These are phyloP conservation scores for Branchipolynoe longqiensis DNA, from an alignment of 2,888 invertebrate genomes.

Conservation along the genomic window DNA sequence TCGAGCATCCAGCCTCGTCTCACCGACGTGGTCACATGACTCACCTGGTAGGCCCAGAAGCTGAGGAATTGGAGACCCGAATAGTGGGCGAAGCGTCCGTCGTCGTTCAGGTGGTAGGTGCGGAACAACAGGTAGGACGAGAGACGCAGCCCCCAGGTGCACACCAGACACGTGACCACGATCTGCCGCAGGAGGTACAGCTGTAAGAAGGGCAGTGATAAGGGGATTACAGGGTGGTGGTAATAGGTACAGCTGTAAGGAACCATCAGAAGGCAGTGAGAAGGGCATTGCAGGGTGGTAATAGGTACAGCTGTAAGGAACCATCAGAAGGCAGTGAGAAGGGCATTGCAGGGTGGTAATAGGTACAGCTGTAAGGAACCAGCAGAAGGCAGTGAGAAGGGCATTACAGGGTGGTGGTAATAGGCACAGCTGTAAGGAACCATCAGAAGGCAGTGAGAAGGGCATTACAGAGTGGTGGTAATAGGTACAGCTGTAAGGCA, in stretches of 20 bases:
- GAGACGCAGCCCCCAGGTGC: slow-evolving; percentile 92
- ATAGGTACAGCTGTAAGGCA: not conserved
- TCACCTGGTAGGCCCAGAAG: slow-evolving; percentile 94
- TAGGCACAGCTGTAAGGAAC: not conserved
- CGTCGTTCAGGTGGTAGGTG: slow-evolving; percentile 93
- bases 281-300: not conserved
- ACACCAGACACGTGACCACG: slow-evolving; percentile 94
- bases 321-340: not conserved
- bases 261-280: not conserved
- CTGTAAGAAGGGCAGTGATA: slow-evolving; percentile 68
- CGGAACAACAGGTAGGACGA: slow-evolving; percentile 94
- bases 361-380: not conserved
- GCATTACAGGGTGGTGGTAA: not conserved
- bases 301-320: not conserved
- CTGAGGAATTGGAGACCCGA: slow-evolving; percentile 94
- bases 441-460: not conserved
- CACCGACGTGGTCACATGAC: too few species aligned
- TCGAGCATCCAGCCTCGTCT: too few species aligned
- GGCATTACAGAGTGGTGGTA: not conserved
- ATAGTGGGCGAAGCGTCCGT: slow-evolving; percentile 94
- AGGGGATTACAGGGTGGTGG: not conserved
- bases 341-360: not conserved
- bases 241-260: too few species aligned
- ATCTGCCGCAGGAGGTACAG: slow-evolving; percentile 93
- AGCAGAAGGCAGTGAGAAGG: not conserved